Evolutionary conservation across 2,888 invertebrate genomes (phyloP), one percentile per base, ranked within the genome.

Genomic region (Agrenia bidenticulata): DNA sequence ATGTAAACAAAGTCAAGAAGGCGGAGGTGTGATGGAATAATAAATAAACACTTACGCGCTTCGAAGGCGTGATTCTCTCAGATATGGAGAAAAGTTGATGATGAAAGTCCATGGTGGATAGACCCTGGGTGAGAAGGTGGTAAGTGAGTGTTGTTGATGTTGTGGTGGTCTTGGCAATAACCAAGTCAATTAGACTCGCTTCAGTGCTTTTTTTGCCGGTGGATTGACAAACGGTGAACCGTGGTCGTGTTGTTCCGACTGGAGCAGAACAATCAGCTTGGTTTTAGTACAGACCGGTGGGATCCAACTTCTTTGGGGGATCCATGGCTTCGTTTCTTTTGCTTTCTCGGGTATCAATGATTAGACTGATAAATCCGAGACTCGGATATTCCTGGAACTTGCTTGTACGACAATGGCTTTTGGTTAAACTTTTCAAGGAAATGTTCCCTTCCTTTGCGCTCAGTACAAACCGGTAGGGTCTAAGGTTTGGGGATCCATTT

Each of bases 391-490:
- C n/a, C n/a, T n/a, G n/a, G n/a, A n/a, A n/a, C n/a, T n/a, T n/a
- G n/a, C n/a, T n/a, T n/a, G n/a, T n/a, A n/a, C n/a, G n/a, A n/a
- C n/a, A n/a, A n/a, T n/a, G n/a, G n/a, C n/a, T n/a, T n/a, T n/a
- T n/a, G 15, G 39, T 39, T 39, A 15, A 39, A 15, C 39, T 39
- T 50, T 45, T 51, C 24, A 50, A 42, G 45, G 39, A 55, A n/a
- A n/a, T n/a, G 4, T 19, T 51, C 51, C 51, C 51, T 15, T 26
- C 5, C 17, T 54, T n/a, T 32, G 13, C n/a, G 7, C 27, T 64
- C 45, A 73, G 65, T 73, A 73, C 58, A 73, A 70, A 57, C 75
- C 75, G 59, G 75, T 75, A 24, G 75, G 75, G 67, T 75, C 75
- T 60, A 75, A 68, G 49, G 69, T 71, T 67, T 75, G 67, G 32